Evolutionary conservation across 1,140 invertebrate species (phyloP).

Genomic region (Bombus soroeensis): DNA sequence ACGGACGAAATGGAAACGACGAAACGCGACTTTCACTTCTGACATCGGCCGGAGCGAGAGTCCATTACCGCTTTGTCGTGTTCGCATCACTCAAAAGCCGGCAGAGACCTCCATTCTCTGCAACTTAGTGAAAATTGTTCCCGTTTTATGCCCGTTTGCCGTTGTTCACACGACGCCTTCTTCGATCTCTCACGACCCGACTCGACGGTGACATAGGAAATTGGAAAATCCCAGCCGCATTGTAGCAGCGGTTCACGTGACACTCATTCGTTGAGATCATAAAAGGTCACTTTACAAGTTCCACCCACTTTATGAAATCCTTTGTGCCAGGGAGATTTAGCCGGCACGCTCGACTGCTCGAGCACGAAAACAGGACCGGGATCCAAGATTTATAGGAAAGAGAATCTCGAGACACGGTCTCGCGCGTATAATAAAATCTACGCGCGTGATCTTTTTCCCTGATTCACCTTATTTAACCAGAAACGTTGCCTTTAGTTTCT

Average conservation of each 20-base stretch:
- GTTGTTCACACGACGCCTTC: conserved; percentile 53
- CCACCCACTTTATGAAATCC: conserved; percentile 74
- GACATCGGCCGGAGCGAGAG: background rate
- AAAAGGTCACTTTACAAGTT: conserved; percentile 77
- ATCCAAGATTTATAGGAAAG: conserved; percentile 71
- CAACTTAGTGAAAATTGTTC: conserved; percentile 47
- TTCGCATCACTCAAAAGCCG: background rate
- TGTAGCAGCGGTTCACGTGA: conserved; percentile 64
- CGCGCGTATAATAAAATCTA: conserved; percentile 52
- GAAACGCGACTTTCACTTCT: conserved; percentile 36
- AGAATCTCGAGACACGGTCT: conserved; percentile 43
- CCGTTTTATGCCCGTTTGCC: conserved; percentile 51
- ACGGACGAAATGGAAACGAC: conserved; percentile 31
- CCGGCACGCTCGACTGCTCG: conserved; percentile 71
- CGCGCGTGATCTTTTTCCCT: conserved; percentile 48
- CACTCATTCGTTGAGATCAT: conserved; percentile 68
- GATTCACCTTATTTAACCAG: conserved; percentile 60
- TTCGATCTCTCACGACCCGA: conserved; percentile 38
- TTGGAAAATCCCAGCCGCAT: conserved; percentile 59
- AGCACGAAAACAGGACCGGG: conserved; percentile 72
- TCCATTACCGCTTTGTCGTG: conserved; percentile 7
- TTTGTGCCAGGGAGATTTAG: conserved; percentile 74
- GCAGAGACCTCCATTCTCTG: background rate
- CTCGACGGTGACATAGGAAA: conserved; percentile 52
- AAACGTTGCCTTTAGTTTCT: conserved; percentile 37